Evolutionary conservation across 2,113 vertebrate genomes (phyloP), one percentile per base, ranked within the genome.

Genomic region (Platysternon megacephalum): DNA sequence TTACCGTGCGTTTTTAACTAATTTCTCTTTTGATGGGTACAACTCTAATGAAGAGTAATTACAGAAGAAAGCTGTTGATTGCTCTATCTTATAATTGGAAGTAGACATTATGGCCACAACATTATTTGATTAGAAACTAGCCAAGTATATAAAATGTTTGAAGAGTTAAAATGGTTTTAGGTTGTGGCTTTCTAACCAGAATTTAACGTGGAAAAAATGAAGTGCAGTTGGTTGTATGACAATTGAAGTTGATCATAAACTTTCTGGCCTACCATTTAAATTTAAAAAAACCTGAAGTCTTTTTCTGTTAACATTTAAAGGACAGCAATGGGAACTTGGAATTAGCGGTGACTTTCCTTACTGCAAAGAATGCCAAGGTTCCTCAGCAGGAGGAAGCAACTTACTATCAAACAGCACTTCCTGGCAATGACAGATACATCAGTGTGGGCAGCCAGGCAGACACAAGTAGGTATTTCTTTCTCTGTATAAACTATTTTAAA

Each of bases 381-480:
- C 99, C 99, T 83, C 99, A 99, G 97, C 98, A 99, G 92, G 99
- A 99, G 98, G 99, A 99, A 96, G 98, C 99, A 8, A 98, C 99
- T 28, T 99, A 99, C 95, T 99, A 99, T 95, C 99, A 99, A 97
- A 99, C 99, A 19, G 98, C 99, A 1, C 99, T 99, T 97, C 98
- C 99, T 91, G 98, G 99, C 95, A 99, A 99, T 81, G 99, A 99
- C 97, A 97, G 99, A 98, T 99, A 99, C 80, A 99, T 99, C 98
- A 99, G 99, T 5, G 99, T 99, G 98, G 99, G 99, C 97, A 99
- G 99, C 98, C 99, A 99, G 96, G 99, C 99, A 88, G 99, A 99
- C 90, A 98, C 99, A 88, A 99, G 99, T 99, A 98, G 97, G 99
- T 98, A 90, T 92, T 87, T 84, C 61, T 95, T 92, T 91, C 16